Conservation (phyloP, 2,888 invertebrate genomes). For the Drosophila anomelani region DNA sequence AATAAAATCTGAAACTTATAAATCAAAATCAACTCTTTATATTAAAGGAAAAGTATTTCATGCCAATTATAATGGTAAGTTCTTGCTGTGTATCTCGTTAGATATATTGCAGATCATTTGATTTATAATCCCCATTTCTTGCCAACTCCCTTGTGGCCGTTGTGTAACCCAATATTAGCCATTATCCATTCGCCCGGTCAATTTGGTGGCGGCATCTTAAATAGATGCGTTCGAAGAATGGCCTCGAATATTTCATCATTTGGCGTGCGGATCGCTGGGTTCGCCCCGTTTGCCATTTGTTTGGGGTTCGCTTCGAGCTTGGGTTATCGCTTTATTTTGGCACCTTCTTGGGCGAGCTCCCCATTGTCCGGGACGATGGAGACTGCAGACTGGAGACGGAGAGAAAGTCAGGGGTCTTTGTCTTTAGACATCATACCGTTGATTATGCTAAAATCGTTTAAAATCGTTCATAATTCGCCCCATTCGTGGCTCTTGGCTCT, state of each 20-base stretch:
- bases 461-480: slow-evolving; percentile 50
- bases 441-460: slow-evolving; percentile 62
- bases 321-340: slow-evolving; percentile 50
- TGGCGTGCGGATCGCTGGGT: slow-evolving; percentile 16
- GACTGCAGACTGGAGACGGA: slow-evolving; percentile 9
- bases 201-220: slow-evolving; percentile 40
- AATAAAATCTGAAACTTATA: background rate
- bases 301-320: slow-evolving; percentile 13
- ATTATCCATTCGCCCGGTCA: slow-evolving; percentile 16
- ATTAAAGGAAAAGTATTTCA: background rate
- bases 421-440: slow-evolving; percentile 51
- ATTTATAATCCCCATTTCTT: background rate
- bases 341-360: slow-evolving; percentile 57
- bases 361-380: slow-evolving; percentile 25
- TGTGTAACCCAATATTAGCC: slow-evolving; percentile 37
- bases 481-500: slow-evolving; percentile 1
- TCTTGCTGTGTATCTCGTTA: background rate
- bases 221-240: slow-evolving; percentile 47
- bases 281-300: slow-evolving; percentile 38
- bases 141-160: slow-evolving; percentile 7
- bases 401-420: slow-evolving; percentile 45
- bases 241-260: slow-evolving; percentile 44
- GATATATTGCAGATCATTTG: background rate
- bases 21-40: background rate
- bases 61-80: background rate